Evolutionary conservation across 2,797 vertebrate genomes (phyloP).

Genomic region (Lutjanus argentimaculatus): DNA sequence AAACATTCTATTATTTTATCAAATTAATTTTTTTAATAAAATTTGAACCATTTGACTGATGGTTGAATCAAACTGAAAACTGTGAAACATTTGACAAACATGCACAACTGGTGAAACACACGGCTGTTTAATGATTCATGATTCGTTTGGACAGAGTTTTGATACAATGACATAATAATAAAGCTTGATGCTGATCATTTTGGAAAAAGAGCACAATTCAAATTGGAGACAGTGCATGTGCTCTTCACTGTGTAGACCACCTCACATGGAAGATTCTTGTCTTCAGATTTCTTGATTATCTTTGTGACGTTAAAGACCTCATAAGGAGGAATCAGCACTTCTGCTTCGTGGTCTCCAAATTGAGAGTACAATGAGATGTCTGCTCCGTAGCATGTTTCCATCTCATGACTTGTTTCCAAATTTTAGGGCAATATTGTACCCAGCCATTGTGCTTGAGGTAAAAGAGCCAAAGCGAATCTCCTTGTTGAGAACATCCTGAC

Average conservation of each 20-base stretch:
- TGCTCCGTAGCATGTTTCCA: background rate
- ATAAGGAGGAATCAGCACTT: background rate
- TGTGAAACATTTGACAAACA: no score
- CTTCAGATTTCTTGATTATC: background rate
- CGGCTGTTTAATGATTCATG: no score
- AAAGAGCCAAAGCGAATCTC: constrained; percentile 2
- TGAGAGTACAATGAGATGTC: background rate
- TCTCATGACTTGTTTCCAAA: background rate
- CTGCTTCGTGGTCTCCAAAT: no score
- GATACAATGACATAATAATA: no score
- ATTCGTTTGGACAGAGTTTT: no score
- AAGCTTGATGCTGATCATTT: no score
- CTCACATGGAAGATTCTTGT: background rate
- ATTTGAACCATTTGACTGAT: no score
- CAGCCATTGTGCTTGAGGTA: background rate
- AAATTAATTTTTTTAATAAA: no score
- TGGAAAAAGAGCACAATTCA: background rate
- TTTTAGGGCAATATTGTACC: accelerated
- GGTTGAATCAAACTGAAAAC: no score
- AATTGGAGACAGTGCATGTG: background rate
- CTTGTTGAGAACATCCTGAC: background rate
- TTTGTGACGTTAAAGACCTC: background rate
- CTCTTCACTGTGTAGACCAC: background rate
- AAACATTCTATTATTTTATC: no score
- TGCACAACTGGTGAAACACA: no score